Conservation (phyloP, 2,797 vertebrate species). For the Lacerta bilineata region DNA sequence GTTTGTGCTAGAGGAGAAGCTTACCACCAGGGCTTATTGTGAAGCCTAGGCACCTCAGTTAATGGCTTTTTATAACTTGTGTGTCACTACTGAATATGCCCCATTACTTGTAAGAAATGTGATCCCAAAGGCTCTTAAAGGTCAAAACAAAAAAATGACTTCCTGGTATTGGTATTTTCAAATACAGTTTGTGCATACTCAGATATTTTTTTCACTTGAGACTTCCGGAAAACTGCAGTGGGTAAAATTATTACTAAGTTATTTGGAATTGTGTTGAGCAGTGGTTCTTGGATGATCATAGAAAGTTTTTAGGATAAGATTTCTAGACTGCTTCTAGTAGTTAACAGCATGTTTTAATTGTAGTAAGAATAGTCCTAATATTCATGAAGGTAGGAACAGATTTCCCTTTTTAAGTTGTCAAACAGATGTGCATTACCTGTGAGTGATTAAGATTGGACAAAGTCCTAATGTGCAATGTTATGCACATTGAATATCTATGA, state of each 20-base stretch:
- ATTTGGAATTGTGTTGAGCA: slow-evolving; percentile 40
- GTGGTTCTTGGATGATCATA: slow-evolving; percentile 24
- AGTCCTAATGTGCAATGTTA: slow-evolving; percentile 1
- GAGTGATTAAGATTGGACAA: slow-evolving; percentile 50
- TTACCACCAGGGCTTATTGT: background rate
- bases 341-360: slow-evolving; percentile 54
- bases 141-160: slow-evolving; percentile 19
- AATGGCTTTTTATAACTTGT: background rate
- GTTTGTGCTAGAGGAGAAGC: background rate
- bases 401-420: slow-evolving; percentile 32
- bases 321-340: slow-evolving; percentile 45
- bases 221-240: slow-evolving; percentile 66
- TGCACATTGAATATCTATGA: background rate
- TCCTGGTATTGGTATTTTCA: slow-evolving; percentile 55
- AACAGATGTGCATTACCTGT: slow-evolving; percentile 55
- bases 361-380: slow-evolving; percentile 34
- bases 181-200: slow-evolving; percentile 57
- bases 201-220: slow-evolving; percentile 52
- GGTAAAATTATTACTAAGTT: slow-evolving; percentile 65
- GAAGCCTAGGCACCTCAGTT: background rate
- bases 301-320: slow-evolving; percentile 48
- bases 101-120: background rate
- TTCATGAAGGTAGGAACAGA: slow-evolving; percentile 32
- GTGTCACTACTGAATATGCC: background rate
- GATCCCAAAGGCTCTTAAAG: background rate